Conservation (phyloP, 2,797 vertebrate genomes). For the Martes flavigula region DNA sequence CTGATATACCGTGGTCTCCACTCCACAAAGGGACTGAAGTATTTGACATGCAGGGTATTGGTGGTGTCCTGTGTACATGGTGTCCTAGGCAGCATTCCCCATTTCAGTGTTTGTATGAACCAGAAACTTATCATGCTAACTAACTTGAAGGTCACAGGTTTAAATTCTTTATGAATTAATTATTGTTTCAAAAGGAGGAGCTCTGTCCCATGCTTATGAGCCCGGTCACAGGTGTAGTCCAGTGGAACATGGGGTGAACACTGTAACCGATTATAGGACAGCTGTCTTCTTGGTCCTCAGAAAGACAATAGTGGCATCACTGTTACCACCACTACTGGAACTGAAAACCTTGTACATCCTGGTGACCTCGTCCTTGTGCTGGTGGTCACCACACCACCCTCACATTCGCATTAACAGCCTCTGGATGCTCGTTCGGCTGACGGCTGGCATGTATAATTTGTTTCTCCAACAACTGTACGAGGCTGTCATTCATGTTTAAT, state of each 20-base stretch:
- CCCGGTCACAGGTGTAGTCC: no score
- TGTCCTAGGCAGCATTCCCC: not conserved
- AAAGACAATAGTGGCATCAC: not conserved
- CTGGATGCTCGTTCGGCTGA: no score
- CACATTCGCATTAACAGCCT: accelerated
- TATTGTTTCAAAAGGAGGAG: not conserved
- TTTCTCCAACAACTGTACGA: not conserved
- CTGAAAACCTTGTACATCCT: accelerated
- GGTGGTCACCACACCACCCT: accelerated
- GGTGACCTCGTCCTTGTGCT: accelerated
- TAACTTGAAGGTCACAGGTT: not conserved
- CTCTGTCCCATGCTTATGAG: accelerated
- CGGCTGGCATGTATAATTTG: not conserved
- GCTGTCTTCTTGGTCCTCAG: not conserved
- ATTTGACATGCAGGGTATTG: not conserved
- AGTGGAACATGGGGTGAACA: accelerated
- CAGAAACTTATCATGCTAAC: not conserved
- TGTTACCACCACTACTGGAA: no score
- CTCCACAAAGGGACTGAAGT: not conserved
- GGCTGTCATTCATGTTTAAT: not conserved
- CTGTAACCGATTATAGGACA: accelerated
- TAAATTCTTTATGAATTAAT: not conserved
- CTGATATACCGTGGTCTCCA: not conserved
- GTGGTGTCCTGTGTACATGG: not conserved
- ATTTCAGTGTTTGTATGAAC: no score